A percentile compares a stretch with the other conserved stretches of the same genome.
These are phyloP conservation scores for Daubentonia madagascariensis DNA, from an alignment of 2,113 vertebrate genomes.

Conservation along the genomic window DNA sequence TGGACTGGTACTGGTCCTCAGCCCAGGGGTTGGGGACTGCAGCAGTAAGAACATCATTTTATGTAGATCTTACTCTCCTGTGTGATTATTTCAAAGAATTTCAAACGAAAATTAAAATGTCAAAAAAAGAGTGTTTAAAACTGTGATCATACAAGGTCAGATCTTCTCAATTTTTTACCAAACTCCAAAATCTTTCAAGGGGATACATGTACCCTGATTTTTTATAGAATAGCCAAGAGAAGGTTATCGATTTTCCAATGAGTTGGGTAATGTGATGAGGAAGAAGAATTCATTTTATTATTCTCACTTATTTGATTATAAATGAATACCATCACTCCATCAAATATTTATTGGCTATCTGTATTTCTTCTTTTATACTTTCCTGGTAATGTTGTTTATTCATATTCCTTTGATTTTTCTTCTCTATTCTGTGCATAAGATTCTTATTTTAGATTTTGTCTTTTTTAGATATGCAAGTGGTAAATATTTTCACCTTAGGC, in stretches of 20 bases:
- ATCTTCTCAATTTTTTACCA: background rate
- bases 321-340: background rate
- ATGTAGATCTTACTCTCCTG: background rate
- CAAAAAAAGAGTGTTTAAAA: background rate
- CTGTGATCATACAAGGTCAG: background rate
- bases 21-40: no score
- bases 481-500: background rate
- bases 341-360: background rate
- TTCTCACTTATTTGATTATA: background rate
- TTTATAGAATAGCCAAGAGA: background rate
- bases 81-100: background rate
- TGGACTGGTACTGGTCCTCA: no score
- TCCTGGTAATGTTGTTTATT: background rate
- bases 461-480: background rate
- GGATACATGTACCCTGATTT: background rate
- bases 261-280: background rate
- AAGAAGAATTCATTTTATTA: background rate
- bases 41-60: background rate
- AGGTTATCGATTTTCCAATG: background rate
- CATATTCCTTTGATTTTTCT: background rate
- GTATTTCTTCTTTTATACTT: background rate
- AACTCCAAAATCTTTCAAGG: background rate
- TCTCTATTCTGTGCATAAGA: background rate
- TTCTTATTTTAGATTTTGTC: background rate
- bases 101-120: background rate